These are phyloP conservation scores for Trinectes maculatus DNA, from an alignment of 2,113 vertebrate species.

Conservation along the genomic window DNA sequence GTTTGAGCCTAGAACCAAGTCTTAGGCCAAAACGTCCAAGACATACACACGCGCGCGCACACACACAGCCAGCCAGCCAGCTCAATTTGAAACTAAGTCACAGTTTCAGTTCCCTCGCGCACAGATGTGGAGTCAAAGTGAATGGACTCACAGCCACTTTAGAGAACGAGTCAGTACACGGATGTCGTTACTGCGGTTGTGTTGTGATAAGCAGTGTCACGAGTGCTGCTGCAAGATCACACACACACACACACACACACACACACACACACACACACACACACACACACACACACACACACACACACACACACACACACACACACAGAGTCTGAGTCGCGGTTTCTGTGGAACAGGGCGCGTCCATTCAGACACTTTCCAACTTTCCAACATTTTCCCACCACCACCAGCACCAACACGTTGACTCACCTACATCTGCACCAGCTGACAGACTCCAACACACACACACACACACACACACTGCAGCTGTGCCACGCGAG, in stretches of 20 bases:
- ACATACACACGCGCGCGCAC: neutral
- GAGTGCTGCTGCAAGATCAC: neutral
- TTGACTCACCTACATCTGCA: slow-evolving; percentile 31
- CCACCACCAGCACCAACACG: neutral
- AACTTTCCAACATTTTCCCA: too few relatives aligned
- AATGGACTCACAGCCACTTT: too few relatives aligned
- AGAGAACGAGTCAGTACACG: too few relatives aligned
- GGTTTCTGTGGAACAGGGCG: slow-evolving; percentile 24
- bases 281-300: too few relatives aligned
- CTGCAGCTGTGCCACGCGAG: too few relatives aligned
- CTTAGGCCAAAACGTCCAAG: too few relatives aligned
- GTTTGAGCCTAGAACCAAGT: too few relatives aligned
- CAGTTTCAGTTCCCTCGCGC: neutral
- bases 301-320: too few relatives aligned
- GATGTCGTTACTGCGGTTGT: neutral
- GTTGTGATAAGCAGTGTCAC: slow-evolving; percentile 6
- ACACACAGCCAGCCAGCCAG: too few relatives aligned
- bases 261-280: too few relatives aligned
- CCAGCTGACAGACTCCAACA: neutral
- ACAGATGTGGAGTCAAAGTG: neutral
- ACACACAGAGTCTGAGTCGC: too few relatives aligned
- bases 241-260: neutral
- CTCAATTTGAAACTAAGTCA: neutral
- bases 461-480: neutral
- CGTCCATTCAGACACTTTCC: slow-evolving; percentile 12